Conservation (phyloP, 2,888 invertebrate genomes). For the Beris chalybata region DNA sequence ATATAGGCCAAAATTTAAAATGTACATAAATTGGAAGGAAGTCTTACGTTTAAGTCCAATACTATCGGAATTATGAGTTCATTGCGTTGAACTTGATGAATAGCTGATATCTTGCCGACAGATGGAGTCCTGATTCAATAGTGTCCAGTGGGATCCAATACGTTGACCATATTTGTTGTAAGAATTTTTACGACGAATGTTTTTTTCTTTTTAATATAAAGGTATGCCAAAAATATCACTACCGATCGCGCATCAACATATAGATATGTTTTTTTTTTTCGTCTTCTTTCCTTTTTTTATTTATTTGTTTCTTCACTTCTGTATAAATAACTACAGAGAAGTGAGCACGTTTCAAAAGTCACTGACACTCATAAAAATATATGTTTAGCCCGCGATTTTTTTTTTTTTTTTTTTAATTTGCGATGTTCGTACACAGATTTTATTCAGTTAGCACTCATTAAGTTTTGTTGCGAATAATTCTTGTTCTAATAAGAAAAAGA, state of each 20-base stretch:
- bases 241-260: not conserved
- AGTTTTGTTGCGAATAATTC: not conserved
- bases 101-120: no score
- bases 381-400: constrained; percentile 31
- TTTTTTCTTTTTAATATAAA: not conserved
- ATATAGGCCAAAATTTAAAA: no score
- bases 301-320: constrained; percentile 2
- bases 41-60: no score
- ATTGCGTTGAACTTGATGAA: no score
- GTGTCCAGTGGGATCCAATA: constrained; percentile 55
- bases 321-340: not conserved
- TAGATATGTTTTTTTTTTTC: no score
- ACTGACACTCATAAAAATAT: constrained; percentile 48
- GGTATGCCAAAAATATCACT: not conserved
- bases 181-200: constrained; percentile 6
- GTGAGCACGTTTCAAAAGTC: constrained; percentile 43
- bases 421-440: not conserved
- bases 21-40: no score
- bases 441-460: constrained; percentile 3
- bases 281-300: no score
- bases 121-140: constrained; percentile 42
- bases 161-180: constrained; percentile 45
- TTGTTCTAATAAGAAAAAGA: not conserved
- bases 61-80: no score
- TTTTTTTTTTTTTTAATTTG: constrained; percentile 1